Conservation (phyloP, 2,113 vertebrate species). For the Rhadina sibilatrix region DNA sequence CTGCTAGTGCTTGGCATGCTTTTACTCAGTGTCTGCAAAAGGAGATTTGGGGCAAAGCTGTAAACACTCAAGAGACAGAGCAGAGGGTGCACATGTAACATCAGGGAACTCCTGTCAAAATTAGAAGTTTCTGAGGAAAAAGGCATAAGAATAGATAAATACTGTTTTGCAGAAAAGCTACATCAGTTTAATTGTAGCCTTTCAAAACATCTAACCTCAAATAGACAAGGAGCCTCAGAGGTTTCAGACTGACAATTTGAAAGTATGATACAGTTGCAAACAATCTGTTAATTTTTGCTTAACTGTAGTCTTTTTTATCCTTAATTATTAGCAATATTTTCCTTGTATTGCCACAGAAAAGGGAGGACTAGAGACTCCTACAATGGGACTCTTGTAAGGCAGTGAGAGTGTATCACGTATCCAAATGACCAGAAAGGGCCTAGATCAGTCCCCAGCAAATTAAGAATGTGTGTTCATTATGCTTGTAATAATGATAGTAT, state of each 20-base stretch:
- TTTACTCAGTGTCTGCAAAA: not conserved
- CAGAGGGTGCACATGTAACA: not conserved
- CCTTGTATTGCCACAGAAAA: not conserved
- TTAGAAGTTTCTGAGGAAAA: not conserved
- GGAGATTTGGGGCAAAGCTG: not conserved
- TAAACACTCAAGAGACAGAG: not conserved
- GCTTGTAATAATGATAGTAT: not conserved
- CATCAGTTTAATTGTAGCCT: not conserved
- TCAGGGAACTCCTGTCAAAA: not conserved
- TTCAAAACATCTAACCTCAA: not conserved
- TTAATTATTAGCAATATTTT: not conserved
- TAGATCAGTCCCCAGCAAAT: not conserved
- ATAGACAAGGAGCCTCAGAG: not conserved
- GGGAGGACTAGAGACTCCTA: not conserved
- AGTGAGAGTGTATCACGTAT: not conserved
- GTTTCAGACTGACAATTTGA: not conserved
- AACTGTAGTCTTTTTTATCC: not conserved
- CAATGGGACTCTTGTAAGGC: not conserved
- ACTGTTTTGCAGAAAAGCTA: not conserved
- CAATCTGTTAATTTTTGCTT: not conserved
- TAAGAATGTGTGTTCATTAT: not conserved
- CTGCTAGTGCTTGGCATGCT: not conserved
- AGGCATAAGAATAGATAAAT: not conserved
- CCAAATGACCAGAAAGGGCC: conserved; percentile 8
- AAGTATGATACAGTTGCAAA: not conserved